Percentiles rank a stretch among this genome's conserved stretches.
These are phyloP conservation scores for Lynx canadensis DNA, from an alignment of 2,113 vertebrate species.

Conservation along the genomic window DNA sequence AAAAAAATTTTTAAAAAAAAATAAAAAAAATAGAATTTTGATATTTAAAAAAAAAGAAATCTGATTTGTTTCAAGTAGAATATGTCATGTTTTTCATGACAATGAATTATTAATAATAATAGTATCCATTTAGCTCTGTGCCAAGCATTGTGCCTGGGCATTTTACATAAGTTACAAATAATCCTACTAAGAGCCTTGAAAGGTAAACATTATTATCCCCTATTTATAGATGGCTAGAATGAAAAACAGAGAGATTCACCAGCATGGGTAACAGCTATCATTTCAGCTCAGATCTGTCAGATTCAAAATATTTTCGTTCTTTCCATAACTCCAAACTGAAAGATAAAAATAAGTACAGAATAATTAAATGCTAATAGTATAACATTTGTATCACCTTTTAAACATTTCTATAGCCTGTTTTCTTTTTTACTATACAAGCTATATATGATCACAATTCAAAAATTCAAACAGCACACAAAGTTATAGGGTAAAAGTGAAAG, in stretches of 20 bases:
- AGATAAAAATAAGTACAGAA: constrained; percentile 25
- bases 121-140: neutral
- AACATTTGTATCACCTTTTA: constrained; percentile 37
- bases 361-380: neutral
- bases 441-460: neutral
- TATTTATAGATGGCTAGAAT: constrained; percentile 24
- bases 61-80: constrained; percentile 7
- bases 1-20: too few species aligned
- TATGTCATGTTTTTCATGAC: constrained; percentile 8
- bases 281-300: neutral
- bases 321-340: neutral
- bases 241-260: constrained; percentile 5
- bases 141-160: neutral
- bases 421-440: constrained; percentile 11
- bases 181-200: neutral
- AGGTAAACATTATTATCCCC: neutral
- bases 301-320: constrained; percentile 15
- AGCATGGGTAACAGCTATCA: neutral
- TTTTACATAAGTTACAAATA: constrained; percentile 38
- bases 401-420: neutral
- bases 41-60: too few species aligned
- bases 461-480: constrained; percentile 4
- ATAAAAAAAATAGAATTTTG: too few species aligned
- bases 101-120: constrained; percentile 15
- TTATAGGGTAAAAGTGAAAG: constrained; percentile 11